Evolutionary conservation across 2,888 invertebrate species (phyloP).

Genomic region (Himalopsyche tibetana): DNA sequence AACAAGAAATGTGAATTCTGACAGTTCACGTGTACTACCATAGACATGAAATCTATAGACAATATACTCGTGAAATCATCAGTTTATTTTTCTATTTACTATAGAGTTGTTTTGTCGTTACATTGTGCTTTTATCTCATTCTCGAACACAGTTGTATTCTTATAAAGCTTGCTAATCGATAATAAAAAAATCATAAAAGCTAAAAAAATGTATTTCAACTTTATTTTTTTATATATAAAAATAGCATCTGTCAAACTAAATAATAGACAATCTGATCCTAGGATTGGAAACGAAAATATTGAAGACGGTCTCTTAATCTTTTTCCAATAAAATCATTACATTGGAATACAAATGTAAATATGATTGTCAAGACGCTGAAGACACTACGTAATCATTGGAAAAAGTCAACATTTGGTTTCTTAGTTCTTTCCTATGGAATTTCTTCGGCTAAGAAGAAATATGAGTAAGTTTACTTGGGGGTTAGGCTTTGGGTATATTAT

Average conservation of each 20-base stretch:
- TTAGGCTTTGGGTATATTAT: not conserved
- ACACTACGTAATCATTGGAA: conserved; percentile 92
- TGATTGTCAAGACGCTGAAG: conserved; percentile 79
- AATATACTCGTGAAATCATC: no score
- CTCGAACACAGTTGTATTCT: no score
- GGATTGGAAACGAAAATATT: not conserved
- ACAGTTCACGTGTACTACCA: conserved; percentile 7
- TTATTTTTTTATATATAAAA: no score
- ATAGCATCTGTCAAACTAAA: not conserved
- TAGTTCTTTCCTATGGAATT: conserved; percentile 83
- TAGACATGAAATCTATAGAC: no score
- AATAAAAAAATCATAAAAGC: no score
- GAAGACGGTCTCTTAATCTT: not conserved
- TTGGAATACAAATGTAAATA: not conserved
- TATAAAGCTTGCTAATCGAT: no score
- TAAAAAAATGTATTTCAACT: no score
- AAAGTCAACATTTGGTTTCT: conserved; percentile 85
- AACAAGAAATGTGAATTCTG: not conserved
- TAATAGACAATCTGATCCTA: not conserved
- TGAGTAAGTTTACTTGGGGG: conserved; percentile 79
- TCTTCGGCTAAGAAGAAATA: conserved; percentile 83
- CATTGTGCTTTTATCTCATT: no score
- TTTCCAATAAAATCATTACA: not conserved
- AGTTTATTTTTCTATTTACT: no score
- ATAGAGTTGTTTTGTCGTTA: no score